Conservation (phyloP, 1,140 invertebrate species). For the Nilaparvata lugens region DNA sequence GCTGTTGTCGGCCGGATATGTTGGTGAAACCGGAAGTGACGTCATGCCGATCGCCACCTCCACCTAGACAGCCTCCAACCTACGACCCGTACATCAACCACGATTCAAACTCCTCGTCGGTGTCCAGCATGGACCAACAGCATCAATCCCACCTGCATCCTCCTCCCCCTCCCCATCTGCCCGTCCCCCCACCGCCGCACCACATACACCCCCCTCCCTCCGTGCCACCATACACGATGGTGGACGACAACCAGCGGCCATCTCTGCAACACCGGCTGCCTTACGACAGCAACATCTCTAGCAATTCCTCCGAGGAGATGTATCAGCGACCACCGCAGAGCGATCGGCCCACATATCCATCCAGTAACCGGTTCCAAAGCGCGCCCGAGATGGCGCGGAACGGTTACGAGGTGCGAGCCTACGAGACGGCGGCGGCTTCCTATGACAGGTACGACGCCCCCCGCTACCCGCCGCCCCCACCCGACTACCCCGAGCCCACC, state of each 20-base stretch:
- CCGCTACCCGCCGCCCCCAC: slow-evolving; percentile 45
- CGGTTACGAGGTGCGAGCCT: slow-evolving; percentile 52
- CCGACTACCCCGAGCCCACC: slow-evolving; percentile 25
- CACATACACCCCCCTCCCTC: slow-evolving; percentile 14
- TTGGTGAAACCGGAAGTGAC: slow-evolving; percentile 21
- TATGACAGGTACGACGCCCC: slow-evolving; percentile 61
- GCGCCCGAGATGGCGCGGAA: slow-evolving; percentile 43
- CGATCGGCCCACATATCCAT: slow-evolving; percentile 45
- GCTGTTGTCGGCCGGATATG: slow-evolving; percentile 38
- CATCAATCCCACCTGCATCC: slow-evolving; percentile 36
- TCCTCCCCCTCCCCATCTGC: slow-evolving; percentile 23
- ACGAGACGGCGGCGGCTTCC: slow-evolving; percentile 47
- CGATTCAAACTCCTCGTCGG: slow-evolving; percentile 60
- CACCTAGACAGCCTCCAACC: slow-evolving; percentile 38
- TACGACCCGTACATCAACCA: slow-evolving; percentile 55
- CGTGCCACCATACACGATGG: slow-evolving; percentile 17
- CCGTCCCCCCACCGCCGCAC: slow-evolving; percentile 19
- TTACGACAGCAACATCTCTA: slow-evolving; percentile 14
- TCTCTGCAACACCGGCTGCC: slow-evolving; percentile 12
- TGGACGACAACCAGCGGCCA: neutral
- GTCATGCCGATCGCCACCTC: slow-evolving; percentile 37
- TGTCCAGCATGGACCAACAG: slow-evolving; percentile 62
- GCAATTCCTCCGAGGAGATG: slow-evolving; percentile 34
- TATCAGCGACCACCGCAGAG: slow-evolving; percentile 34
- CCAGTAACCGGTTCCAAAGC: slow-evolving; percentile 49